Percentiles rank a stretch among this genome's conserved stretches.
Evolutionary conservation across 2,797 vertebrate species (phyloP).

Genomic region (Pangasius macronema): DNA sequence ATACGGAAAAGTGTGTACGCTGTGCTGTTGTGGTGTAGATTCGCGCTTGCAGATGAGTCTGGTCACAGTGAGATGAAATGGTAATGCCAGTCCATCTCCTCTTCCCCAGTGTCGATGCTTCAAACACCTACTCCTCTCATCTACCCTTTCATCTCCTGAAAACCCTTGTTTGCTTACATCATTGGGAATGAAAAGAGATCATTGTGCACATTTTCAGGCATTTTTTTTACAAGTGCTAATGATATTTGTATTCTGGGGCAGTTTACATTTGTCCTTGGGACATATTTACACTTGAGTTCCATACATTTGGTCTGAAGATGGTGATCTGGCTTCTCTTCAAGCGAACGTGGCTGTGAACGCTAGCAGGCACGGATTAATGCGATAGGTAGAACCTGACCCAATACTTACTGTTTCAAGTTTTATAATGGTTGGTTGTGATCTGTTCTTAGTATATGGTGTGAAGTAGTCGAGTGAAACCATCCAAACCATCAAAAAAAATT

Average conservation of each 20-base stretch:
- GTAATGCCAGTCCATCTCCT: conserved; percentile 8
- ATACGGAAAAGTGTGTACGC: not conserved
- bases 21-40: not conserved
- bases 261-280: not conserved
- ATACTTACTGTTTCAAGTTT: not conserved
- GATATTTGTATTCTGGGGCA: not conserved
- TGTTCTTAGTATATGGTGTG: not conserved
- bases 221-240: not conserved
- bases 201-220: not conserved
- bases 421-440: not conserved
- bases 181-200: not conserved
- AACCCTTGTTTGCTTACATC: conserved; percentile 12
- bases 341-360: not conserved
- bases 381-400: not conserved
- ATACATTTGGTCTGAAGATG: not conserved
- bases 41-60: not conserved
- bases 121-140: conserved; percentile 4
- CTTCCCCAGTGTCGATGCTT: conserved; percentile 2
- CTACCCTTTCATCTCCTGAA: not conserved
- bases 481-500: not conserved
- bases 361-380: not conserved
- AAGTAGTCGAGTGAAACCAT: not conserved
- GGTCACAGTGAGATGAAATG: conserved; percentile 14
- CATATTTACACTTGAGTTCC: not conserved
- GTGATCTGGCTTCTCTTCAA: not conserved